Conservation (phyloP, 2,888 invertebrate species). For the Andrena bicolor region DNA sequence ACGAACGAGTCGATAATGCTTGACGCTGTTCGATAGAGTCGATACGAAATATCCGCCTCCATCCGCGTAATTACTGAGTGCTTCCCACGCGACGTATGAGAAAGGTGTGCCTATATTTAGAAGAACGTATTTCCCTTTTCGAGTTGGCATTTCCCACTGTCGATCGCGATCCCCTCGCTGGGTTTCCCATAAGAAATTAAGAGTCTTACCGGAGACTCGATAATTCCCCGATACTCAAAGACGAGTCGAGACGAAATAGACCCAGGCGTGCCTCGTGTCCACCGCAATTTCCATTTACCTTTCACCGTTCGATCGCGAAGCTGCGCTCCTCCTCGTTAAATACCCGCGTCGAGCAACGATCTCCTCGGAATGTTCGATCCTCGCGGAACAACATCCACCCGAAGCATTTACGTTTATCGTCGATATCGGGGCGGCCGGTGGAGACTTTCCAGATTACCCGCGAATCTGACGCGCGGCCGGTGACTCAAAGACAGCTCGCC, state of each 20-base stretch:
- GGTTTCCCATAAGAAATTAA: background rate
- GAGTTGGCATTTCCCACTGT: no score
- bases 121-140: no score
- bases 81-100: no score
- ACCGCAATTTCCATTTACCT: conserved; percentile 1
- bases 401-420: conserved; percentile 13
- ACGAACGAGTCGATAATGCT: conserved; percentile 2
- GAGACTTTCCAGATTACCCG: conserved; percentile 30
- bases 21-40: background rate
- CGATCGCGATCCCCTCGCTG: no score
- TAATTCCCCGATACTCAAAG: background rate
- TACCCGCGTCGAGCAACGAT: background rate
- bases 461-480: background rate
- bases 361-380: background rate
- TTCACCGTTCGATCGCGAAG: conserved; percentile 1
- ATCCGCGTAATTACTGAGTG: background rate
- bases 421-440: conserved; percentile 13
- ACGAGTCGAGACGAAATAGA: background rate
- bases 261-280: background rate
- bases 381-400: background rate
- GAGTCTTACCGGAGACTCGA: background rate
- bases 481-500: no score
- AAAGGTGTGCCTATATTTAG: no score
- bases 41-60: background rate
- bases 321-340: background rate